Conservation (phyloP, 1,140 invertebrate species). For the Lordiphosa stackelbergi region DNA sequence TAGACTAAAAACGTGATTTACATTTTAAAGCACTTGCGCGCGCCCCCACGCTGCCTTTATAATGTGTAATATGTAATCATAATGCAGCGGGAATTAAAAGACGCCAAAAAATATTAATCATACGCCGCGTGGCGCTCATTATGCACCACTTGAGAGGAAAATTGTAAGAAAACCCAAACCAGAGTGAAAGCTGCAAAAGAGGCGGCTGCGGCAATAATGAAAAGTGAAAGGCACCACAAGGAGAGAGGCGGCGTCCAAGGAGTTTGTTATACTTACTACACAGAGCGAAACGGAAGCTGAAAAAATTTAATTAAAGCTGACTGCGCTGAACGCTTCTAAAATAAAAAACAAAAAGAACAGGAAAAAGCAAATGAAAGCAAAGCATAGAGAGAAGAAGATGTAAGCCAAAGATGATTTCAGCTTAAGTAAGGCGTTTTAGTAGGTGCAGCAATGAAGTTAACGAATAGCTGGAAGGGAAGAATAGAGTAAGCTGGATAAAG, state of each 20-base stretch:
- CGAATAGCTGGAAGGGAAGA: neutral
- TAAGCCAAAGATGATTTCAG: slow-evolving; percentile 40
- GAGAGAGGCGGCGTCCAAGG: slow-evolving; percentile 5
- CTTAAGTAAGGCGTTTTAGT: slow-evolving; percentile 30
- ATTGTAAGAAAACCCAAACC: slow-evolving; percentile 30
- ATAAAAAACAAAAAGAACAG: too few relatives aligned
- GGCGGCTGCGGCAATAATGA: slow-evolving; percentile 31
- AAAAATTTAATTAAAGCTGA: slow-evolving; percentile 72
- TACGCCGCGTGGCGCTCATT: slow-evolving; percentile 73
- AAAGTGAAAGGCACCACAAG: slow-evolving; percentile 56
- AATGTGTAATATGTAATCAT: slow-evolving; percentile 70
- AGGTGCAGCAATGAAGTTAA: neutral
- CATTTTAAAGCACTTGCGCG: slow-evolving; percentile 59
- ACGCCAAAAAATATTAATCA: slow-evolving; percentile 66
- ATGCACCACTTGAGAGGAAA: slow-evolving; percentile 66
- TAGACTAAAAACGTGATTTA: slow-evolving; percentile 56
- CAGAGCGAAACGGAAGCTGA: slow-evolving; percentile 46
- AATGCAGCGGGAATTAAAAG: slow-evolving; percentile 64
- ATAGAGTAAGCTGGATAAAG: too few relatives aligned
- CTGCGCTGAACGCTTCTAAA: slow-evolving; percentile 41
- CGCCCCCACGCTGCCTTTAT: slow-evolving; percentile 7
- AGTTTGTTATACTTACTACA: slow-evolving; percentile 3
- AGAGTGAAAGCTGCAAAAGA: slow-evolving; percentile 18
- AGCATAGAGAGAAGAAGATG: slow-evolving; percentile 28
- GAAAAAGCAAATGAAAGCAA: slow-evolving; percentile 11